phyloP scores from a whole-genome alignment of 1,140 invertebrate species.

The Plectrocnemia conspersa region DNA sequence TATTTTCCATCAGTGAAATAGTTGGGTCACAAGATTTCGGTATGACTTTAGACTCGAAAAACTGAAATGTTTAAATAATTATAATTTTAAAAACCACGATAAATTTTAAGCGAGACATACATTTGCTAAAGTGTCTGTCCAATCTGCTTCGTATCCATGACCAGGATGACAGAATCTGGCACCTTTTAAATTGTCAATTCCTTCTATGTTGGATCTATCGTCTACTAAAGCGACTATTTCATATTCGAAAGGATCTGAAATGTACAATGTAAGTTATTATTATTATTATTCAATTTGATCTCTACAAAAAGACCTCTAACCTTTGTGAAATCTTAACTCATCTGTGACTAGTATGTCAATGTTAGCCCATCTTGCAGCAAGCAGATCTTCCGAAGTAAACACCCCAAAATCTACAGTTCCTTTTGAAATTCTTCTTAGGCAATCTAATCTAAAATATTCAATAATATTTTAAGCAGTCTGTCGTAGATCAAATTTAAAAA shows the following conservation, averaged over 20 bases:
- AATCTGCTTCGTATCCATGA: constrained; percentile 59
- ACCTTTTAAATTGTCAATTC: constrained; percentile 57
- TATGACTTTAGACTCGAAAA: constrained; percentile 67
- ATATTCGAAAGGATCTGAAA: constrained; percentile 50
- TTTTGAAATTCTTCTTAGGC: constrained; percentile 66
- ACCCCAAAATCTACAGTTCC: constrained; percentile 76
- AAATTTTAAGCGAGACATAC: constrained; percentile 41
- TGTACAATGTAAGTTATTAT: neutral
- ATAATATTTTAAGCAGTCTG: neutral
- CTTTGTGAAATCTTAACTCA: constrained; percentile 55
- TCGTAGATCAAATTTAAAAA: neutral
- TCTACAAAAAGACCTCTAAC: constrained; percentile 38
- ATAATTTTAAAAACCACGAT: neutral
- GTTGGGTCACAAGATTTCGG: constrained; percentile 59
- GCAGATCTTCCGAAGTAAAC: constrained; percentile 74
- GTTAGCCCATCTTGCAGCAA: constrained; percentile 64
- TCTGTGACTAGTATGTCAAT: constrained; percentile 65
- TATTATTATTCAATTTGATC: neutral
- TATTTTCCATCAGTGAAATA: constrained; percentile 66
- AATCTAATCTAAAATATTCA: constrained; percentile 58
- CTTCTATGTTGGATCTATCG: constrained; percentile 54
- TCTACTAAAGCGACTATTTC: constrained; percentile 67
- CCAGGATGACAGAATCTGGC: constrained; percentile 73
- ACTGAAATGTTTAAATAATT: constrained; percentile 49
- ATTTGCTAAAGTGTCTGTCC: constrained; percentile 62